Base-by-base conservation (phyloP, 1,140 invertebrate species). In the Antheraea mylitta region DNA sequence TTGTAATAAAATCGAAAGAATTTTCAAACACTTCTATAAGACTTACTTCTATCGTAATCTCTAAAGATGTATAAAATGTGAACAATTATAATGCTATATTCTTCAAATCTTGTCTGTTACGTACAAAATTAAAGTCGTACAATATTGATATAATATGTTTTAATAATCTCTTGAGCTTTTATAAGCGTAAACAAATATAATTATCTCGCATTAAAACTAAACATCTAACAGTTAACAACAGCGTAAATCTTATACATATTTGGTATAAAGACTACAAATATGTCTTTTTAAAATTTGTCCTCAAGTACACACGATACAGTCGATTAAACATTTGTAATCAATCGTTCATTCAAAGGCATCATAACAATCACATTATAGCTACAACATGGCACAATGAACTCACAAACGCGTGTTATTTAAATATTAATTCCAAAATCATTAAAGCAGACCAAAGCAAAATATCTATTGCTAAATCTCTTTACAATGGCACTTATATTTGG, bases 281-380 rank as follows among this genome's bases (percentile, higher is more conserved):
- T 88, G 87, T 89, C 87, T 91, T 91, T 89, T 87, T 80, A 80
- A 72, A 87, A 82, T 89, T 81, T 83, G 38, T 61, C 66, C 18
- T 22, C 22, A 30, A 13, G 30, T 61, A 10, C 30, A 13, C 22
- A 30, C 60, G 11, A 22, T 9, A 30, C 45, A 53, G 16, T 48
- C 18, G 53, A 65, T 63, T n/a, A 36, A 18, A 37, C 30, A 63
- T 37, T 63, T 13, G 0, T 11, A 53, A 53, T 53, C 16, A 53
- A 53, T 53, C 45, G 16, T 53, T 13, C 16, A 16, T 53, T 53
- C 16, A 5, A 53, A 53, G 11, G 45, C 45, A 53, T 53, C 45
- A 53, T 53, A 13, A 53, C 16, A 53, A 53, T 53, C 45, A 7
- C 19, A 70, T 70, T 70, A 78, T 53, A 78, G 67, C 73, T 78